Base-by-base conservation (phyloP, 2,888 invertebrate species). In the Caenorhabditis sinica region DNA sequence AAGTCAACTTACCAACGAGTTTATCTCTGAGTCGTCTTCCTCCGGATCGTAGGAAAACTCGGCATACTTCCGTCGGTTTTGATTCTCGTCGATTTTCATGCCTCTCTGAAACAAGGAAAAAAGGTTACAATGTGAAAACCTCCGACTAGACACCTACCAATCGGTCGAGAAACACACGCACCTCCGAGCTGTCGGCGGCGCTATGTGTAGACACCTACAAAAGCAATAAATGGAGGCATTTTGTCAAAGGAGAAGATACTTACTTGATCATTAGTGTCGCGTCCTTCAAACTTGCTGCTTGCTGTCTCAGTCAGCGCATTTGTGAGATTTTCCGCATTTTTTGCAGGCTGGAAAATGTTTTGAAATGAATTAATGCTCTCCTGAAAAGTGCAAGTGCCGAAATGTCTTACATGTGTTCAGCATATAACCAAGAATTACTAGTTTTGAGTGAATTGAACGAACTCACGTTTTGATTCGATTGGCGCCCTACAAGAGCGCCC, bases 401-500 rank as follows among this genome's bases (percentile, higher is more conserved):
- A n/a, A n/a, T n/a, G n/a, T n/a, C n/a, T n/a, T n/a, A n/a, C n/a
- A n/a, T n/a, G n/a, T n/a, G n/a, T n/a, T n/a, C n/a, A n/a, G n/a
- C n/a, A n/a, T n/a, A n/a, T n/a, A n/a, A n/a, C n/a, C n/a, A n/a
- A n/a, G n/a, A n/a, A n/a, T n/a, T n/a, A 40, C 40, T 11, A 2
- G 40, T 11, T 40, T 28, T 8, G 9, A 53, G 13, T 1, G 13
- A 56, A 15, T 23, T n/a, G n/a, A 43, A 15, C 23, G 2, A 43
- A 69, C 77, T 49, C 8, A 79, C 83, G 68, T 77, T 72, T 66
- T 51, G 63, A 69, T 17, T 65, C 51, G 11, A 33, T 33, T 79
- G 83, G 83, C 83, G 83, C 83, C 83, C 79, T 74, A 56, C 83
- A 51, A 83, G 83, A 79, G 83, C 83, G 83, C 83, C 83, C 56